phyloP scores from a whole-genome alignment of 2,888 invertebrate genomes.

The Aleiodes testaceus region DNA sequence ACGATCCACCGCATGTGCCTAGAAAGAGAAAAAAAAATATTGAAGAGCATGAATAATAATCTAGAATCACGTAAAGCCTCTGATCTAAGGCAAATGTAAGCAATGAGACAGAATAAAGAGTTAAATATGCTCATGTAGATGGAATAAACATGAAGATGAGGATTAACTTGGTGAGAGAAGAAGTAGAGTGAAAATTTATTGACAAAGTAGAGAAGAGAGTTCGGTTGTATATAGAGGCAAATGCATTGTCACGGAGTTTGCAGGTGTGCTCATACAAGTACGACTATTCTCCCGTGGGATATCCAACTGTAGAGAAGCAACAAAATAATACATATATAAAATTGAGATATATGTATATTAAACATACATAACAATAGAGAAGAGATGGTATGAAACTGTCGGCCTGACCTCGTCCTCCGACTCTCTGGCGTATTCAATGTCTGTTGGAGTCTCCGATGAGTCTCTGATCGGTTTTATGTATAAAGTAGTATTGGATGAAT shows the following conservation, averaged over 20 bases:
- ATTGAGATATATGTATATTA: neutral
- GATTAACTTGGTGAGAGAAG: conserved; percentile 4
- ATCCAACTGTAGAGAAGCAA: neutral
- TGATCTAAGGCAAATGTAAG: conserved; percentile 15
- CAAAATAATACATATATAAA: conserved; percentile 1
- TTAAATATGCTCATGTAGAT: neutral
- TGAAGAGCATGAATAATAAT: conserved; percentile 10
- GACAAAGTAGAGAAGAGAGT: neutral
- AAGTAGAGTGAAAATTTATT: neutral
- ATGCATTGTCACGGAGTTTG: conserved; percentile 22
- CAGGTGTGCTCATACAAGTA: conserved; percentile 24
- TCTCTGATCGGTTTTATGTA: conserved; percentile 24
- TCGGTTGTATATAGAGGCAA: neutral
- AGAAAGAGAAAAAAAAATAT: conserved; percentile 51
- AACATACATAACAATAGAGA: neutral
- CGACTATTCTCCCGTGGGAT: conserved; percentile 10
- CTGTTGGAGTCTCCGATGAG: neutral
- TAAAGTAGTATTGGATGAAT: conserved; percentile 15
- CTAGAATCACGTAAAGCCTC: neutral
- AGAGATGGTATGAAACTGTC: neutral
- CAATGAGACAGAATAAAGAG: conserved; percentile 19
- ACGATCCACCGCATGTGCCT: conserved; percentile 80
- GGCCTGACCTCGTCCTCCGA: conserved; percentile 33
- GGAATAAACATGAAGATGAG: neutral
- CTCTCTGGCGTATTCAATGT: too few species aligned